Conservation (phyloP, 1,140 invertebrate genomes). For the Euwallacea fornicatus region DNA sequence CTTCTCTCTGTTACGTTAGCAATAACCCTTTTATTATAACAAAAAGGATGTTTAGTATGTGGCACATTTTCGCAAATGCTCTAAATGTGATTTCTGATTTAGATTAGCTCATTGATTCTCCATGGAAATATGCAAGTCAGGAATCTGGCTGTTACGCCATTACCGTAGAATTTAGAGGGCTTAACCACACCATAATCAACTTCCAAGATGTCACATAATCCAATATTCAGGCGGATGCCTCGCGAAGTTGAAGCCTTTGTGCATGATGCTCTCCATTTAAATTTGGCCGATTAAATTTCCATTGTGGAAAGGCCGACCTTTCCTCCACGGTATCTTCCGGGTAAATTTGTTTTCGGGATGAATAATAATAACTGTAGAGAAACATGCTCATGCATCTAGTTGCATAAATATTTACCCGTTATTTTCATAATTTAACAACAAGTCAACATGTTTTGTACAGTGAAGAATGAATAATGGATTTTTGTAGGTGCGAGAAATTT, state of each 20-base stretch:
- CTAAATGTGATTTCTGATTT: background rate
- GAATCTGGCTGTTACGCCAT: conserved; percentile 21
- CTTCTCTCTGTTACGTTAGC: background rate
- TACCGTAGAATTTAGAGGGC: conserved; percentile 22
- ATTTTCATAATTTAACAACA: no score
- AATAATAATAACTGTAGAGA: background rate
- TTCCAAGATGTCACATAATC: conserved; percentile 29
- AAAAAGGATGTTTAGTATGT: background rate
- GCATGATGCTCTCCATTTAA: conserved; percentile 28
- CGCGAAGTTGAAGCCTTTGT: conserved; percentile 21
- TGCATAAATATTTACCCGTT: no score
- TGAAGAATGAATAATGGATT: background rate
- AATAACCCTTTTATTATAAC: background rate
- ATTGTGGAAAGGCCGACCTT: conserved; percentile 7
- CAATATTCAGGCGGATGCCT: conserved; percentile 19
- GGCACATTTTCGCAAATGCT: background rate
- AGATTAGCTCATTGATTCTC: background rate
- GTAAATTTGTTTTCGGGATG: background rate
- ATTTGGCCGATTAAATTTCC: conserved; percentile 20
- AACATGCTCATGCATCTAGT: no score
- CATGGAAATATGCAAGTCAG: conserved; percentile 27
- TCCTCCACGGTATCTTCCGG: background rate
- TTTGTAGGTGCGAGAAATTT: background rate
- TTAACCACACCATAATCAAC: conserved; percentile 27
- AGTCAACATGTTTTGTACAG: background rate